Base-by-base conservation (phyloP, 2,888 invertebrate genomes). In the Ctenicera cuprea region DNA sequence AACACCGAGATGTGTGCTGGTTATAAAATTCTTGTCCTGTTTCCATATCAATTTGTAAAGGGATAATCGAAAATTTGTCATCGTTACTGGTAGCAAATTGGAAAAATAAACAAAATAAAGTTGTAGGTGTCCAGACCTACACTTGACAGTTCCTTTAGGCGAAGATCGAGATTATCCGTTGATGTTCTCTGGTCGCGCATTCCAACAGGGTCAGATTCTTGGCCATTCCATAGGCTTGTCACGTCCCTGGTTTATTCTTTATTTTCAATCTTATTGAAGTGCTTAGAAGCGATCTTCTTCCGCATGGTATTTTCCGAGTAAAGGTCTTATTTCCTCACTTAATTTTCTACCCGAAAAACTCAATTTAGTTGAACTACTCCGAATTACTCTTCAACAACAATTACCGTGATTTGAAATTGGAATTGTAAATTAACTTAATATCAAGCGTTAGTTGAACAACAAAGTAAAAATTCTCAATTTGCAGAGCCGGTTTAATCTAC, bases 161-260 rank as follows among this genome's bases (percentile, higher is more conserved):
- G 33, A 65, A 65, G 52, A 65, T 50, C 33, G 52, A 50, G 50
- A 65, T 52, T 65, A 52, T 52, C 37, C 22, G 50, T 9, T 52
- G 50, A 65, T 65, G 52, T 38, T 52, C 48, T 65, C 33, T 65
- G 37, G 52, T 37, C 65, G 52, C 18, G 63, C 63, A 70, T 70
- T 70, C 70, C 62, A 70, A 54, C 37, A 45, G 61, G 68, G 68
- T 68, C 68, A 68, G 68, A 61, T 68, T 68, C 59, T 30, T 14
- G 38, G 26, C 37, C 59, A 68, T 61, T 68, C 30, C 48, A 37
- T 68, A 68, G 26, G 61, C 68, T 45, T n/a, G 61, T 68, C 68
- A 68, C 61, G 68, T 59, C 20, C 3, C 33, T 37, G 30, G 26
- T 48, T 61, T 57, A 67, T 68, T 59, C 50, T 11, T 64, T 61